Conservation (phyloP, 2,888 invertebrate genomes). For the Thysanoteuthis rhombus region DNA sequence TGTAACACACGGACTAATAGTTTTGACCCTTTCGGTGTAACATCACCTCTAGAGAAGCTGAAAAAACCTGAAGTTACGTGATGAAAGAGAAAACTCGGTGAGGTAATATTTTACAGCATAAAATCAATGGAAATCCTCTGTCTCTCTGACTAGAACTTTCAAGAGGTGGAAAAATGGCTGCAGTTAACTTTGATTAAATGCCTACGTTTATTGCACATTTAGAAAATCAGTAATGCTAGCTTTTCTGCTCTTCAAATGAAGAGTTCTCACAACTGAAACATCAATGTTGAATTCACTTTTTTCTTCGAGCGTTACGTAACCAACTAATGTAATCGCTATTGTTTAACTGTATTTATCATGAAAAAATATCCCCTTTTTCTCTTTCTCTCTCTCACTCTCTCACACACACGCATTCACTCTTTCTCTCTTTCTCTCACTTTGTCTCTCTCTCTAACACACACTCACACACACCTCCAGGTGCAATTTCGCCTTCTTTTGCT, state of each 20-base stretch:
- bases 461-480: not conserved
- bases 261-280: not conserved
- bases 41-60: too few species aligned
- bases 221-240: not conserved
- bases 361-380: too few species aligned
- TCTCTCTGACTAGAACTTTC: not conserved
- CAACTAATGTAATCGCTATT: too few species aligned
- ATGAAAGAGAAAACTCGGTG: not conserved
- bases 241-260: not conserved
- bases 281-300: not conserved
- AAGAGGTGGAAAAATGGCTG: not conserved
- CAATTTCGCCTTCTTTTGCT: not conserved
- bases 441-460: not conserved
- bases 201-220: not conserved
- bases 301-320: too few species aligned
- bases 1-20: too few species aligned
- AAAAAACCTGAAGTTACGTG: not conserved
- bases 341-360: too few species aligned
- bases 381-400: not conserved
- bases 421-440: too few species aligned
- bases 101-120: not conserved
- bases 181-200: not conserved
- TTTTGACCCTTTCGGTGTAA: too few species aligned
- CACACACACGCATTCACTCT: not conserved
- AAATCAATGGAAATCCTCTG: not conserved